Evolutionary conservation across 2,113 vertebrate species (phyloP).

Genomic region (Pachyramphus minor): DNA sequence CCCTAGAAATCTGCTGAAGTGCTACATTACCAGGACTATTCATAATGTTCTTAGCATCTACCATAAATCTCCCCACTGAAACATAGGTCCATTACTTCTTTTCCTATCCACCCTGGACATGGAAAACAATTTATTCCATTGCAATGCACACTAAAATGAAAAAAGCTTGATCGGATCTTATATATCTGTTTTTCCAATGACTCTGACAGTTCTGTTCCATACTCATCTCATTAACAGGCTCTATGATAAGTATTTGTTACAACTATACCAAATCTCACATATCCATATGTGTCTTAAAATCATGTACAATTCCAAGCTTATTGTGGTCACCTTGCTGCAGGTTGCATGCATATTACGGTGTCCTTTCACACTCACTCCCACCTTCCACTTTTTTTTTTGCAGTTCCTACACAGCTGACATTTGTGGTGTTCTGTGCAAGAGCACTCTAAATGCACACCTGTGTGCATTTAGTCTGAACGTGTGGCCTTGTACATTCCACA

Average conservation of each 20-base stretch:
- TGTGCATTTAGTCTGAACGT: neutral
- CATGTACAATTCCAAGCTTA: neutral
- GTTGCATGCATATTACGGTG: neutral
- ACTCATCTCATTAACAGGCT: neutral
- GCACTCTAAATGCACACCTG: neutral
- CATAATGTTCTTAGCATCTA: neutral
- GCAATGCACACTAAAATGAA: neutral
- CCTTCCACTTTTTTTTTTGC: neutral
- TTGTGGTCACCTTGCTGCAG: neutral
- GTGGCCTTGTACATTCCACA: neutral
- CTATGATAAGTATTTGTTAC: neutral
- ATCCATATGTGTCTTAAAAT: neutral
- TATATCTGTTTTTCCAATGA: neutral
- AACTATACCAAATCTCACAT: neutral
- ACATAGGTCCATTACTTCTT: neutral
- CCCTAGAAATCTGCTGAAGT: neutral
- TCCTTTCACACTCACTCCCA: neutral
- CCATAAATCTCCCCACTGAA: neutral
- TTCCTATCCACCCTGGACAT: neutral
- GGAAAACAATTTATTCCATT: neutral
- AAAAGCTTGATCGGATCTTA: neutral
- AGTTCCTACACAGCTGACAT: neutral
- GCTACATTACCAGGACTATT: neutral
- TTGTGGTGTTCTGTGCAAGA: neutral
- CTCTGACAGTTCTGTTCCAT: neutral